Evolutionary conservation across 1,140 invertebrate genomes (phyloP).

Genomic region (Drosophila bifasciata): DNA sequence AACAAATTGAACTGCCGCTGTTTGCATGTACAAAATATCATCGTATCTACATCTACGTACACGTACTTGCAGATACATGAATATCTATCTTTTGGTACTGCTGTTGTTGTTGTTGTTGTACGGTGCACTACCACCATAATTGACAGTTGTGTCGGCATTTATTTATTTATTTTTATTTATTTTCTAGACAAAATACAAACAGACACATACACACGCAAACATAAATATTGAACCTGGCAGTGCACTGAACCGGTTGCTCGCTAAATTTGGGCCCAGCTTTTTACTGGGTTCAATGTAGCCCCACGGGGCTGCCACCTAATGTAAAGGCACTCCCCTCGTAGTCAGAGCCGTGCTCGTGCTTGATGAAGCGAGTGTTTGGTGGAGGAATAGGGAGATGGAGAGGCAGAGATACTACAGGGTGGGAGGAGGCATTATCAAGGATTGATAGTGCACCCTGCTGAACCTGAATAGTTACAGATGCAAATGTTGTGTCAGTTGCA

Average conservation of each 20-base stretch:
- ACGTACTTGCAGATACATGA: slow-evolving; percentile 4
- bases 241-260: slow-evolving; percentile 66
- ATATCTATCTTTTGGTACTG: slow-evolving; percentile 46
- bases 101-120: slow-evolving; percentile 38
- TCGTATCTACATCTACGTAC: slow-evolving; percentile 26
- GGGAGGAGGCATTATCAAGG: slow-evolving; percentile 5
- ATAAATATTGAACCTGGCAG: slow-evolving; percentile 20
- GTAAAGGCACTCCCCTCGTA: slow-evolving; percentile 47
- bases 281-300: slow-evolving; percentile 73
- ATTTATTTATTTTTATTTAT: slow-evolving; percentile 69
- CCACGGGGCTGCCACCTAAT: slow-evolving; percentile 61
- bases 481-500: slow-evolving; percentile 35
- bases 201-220: slow-evolving; percentile 19
- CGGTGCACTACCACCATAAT: slow-evolving; percentile 68
- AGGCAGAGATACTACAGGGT: slow-evolving; percentile 14
- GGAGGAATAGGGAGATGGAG: background rate
- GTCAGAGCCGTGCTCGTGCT: slow-evolving; percentile 21
- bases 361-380: slow-evolving; percentile 24
- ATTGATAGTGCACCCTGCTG: slow-evolving; percentile 33
- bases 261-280: slow-evolving; percentile 79
- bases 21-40: slow-evolving; percentile 64
- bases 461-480: slow-evolving; percentile 13
- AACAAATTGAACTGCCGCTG: slow-evolving; percentile 77
- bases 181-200: slow-evolving; percentile 44
- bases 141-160: slow-evolving; percentile 79